These are phyloP conservation scores for Lynx canadensis DNA, from an alignment of 2,113 vertebrate species.

Conservation along the genomic window DNA sequence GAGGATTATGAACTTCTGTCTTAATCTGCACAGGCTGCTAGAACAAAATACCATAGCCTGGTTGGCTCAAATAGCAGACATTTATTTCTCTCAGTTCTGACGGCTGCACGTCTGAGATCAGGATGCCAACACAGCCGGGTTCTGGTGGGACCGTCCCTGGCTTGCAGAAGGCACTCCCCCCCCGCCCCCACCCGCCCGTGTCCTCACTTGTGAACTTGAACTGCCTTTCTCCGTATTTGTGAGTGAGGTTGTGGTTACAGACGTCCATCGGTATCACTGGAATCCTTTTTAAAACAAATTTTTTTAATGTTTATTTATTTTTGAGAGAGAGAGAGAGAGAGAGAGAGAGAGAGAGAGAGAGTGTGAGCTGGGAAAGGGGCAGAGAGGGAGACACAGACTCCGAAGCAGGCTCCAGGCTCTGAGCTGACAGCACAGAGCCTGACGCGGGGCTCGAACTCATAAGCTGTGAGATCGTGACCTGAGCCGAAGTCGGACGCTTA, in stretches of 20 bases:
- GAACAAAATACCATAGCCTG: neutral
- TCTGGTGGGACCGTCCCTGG: neutral
- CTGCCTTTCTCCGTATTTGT: neutral
- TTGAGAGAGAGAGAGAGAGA: too few species aligned
- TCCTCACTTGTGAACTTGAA: neutral
- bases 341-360: too few species aligned
- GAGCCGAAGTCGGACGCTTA: too few species aligned
- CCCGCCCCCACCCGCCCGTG: accelerated
- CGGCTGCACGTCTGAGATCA: neutral
- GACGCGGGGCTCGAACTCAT: too few species aligned
- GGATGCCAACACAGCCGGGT: neutral
- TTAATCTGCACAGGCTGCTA: neutral
- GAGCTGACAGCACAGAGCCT: too few species aligned
- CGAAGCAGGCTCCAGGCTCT: too few species aligned
- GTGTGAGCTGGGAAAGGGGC: too few species aligned
- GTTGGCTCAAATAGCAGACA: too few species aligned
- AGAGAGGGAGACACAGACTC: too few species aligned
- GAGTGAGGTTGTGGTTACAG: neutral
- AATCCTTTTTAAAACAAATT: neutral
- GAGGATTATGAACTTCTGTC: neutral
- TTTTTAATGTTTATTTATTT: too few species aligned
- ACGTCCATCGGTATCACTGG: too few species aligned
- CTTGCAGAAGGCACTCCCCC: neutral
- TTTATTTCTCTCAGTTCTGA: neutral
- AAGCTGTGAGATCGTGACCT: too few species aligned